phyloP scores from a whole-genome alignment of 2,797 vertebrate genomes.

The Clamator glandarius region DNA sequence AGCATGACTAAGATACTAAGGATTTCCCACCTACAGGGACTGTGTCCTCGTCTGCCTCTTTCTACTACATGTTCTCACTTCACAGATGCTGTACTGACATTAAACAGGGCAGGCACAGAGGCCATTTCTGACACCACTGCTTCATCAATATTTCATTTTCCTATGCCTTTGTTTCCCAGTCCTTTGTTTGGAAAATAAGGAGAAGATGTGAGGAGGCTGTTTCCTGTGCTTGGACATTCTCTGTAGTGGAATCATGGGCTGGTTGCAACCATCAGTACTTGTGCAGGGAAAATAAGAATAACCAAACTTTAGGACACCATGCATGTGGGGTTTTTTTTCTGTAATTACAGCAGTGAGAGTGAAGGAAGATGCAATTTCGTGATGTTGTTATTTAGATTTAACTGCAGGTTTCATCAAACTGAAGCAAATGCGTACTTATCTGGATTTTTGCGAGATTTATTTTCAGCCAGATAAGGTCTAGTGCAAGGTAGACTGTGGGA shows the following conservation, averaged over 20 bases:
- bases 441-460: not conserved
- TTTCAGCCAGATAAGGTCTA: not conserved
- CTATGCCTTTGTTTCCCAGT: not conserved
- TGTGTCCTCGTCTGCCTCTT: not conserved
- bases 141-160: not conserved
- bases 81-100: not conserved
- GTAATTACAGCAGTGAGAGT: not conserved
- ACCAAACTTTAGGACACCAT: not conserved
- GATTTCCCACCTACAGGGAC: not conserved
- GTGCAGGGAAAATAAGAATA: not conserved
- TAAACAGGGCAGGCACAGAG: not conserved
- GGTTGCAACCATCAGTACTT: not conserved
- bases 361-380: not conserved
- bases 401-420: not conserved
- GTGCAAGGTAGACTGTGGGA: not conserved
- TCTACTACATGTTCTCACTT: not conserved
- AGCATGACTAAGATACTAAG: not conserved
- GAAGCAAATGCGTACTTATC: not conserved
- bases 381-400: not conserved
- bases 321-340: not conserved
- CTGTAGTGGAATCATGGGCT: fast-evolving
- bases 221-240: not conserved
- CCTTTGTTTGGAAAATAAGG: not conserved
- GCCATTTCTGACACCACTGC: not conserved
- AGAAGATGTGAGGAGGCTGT: not conserved